Evolutionary conservation across 1,140 invertebrate species (phyloP).

Genomic region (Venustaconcha ellipsiformis): DNA sequence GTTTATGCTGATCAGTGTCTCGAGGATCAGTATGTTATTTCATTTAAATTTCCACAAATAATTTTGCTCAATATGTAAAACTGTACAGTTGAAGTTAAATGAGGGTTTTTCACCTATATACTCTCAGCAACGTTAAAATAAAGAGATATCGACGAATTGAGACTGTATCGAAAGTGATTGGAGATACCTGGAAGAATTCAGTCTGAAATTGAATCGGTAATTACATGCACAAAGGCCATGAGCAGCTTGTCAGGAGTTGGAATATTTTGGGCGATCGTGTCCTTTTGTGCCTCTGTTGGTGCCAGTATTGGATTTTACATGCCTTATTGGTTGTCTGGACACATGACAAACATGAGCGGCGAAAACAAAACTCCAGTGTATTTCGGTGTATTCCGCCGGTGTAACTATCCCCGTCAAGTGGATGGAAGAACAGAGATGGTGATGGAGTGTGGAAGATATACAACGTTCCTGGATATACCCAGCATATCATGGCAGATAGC

Average conservation of each 20-base stretch:
- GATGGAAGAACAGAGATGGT: conserved; percentile 59
- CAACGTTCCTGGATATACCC: conserved; percentile 79
- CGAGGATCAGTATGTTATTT: too few species aligned
- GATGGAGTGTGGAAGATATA: conserved; percentile 77
- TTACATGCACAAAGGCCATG: conserved; percentile 24
- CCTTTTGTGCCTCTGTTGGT: conserved; percentile 75
- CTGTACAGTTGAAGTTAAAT: too few species aligned
- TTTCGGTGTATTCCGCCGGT: conserved; percentile 78
- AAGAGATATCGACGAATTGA: too few species aligned
- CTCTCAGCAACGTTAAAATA: too few species aligned
- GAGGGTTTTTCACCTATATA: too few species aligned
- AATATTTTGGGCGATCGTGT: conserved; percentile 77
- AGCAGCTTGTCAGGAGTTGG: conserved; percentile 73
- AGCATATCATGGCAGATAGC: conserved; percentile 79
- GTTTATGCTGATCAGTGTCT: too few species aligned
- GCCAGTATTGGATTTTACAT: conserved; percentile 78
- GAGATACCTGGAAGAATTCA: too few species aligned
- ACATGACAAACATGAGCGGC: conserved; percentile 17
- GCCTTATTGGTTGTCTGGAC: conserved; percentile 80
- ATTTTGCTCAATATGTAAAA: too few species aligned
- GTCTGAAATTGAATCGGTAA: too few species aligned
- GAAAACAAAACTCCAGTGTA: conserved; percentile 67
- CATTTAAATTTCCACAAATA: too few species aligned
- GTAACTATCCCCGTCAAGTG: conserved; percentile 75
- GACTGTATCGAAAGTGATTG: too few species aligned